Base-by-base conservation (phyloP, 2,888 invertebrate species). In the Mesoligia furuncula region DNA sequence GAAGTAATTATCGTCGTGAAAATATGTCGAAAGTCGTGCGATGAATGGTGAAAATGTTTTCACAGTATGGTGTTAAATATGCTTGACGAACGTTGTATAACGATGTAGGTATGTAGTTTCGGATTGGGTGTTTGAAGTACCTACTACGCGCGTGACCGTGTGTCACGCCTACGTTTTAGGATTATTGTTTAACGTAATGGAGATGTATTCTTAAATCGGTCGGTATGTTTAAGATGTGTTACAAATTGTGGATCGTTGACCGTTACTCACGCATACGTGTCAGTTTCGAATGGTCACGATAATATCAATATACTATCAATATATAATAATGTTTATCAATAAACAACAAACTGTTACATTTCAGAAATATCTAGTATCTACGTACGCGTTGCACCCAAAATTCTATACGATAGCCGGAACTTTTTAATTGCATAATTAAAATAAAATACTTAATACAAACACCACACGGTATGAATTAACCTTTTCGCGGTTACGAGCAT, bases 21-120 rank as follows among this genome's bases (percentile, higher is more conserved):
- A 79, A 85, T 73, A 66, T 70, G 65, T 73, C 42, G 64, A 81
- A 87, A 81, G 39, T 73, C 54, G 62, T 68, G 70, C 45, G n/a
- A 59, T 77, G 9, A 73, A 81, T 64, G 64, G 81, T 73, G 84
- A 86, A 86, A 86, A 75, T 81, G 59, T 81, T 45, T 88, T 88
- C 74, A 85, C 84, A 88, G 48, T 79, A 65, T 42, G 65, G 57
- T 81, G 88, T 67, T 80, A 88, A 88, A 88, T 67, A 65, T 31
- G 73, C 59, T 59, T 48, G n/a, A 62, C 51, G 65, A 79, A 79
- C 62, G 59, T 77, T 75, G 72, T 77, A 68, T 68, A 79, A 74
- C 42, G 45, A 74, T 36, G 36, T 31, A 31, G 68, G 61, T 62
- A 62, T 51, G 45, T 68, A 81, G 67, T 77, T 78, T 81, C 20